Evolutionary conservation across 1,140 invertebrate species (phyloP).

Genomic region (Sminthurides bifidus): DNA sequence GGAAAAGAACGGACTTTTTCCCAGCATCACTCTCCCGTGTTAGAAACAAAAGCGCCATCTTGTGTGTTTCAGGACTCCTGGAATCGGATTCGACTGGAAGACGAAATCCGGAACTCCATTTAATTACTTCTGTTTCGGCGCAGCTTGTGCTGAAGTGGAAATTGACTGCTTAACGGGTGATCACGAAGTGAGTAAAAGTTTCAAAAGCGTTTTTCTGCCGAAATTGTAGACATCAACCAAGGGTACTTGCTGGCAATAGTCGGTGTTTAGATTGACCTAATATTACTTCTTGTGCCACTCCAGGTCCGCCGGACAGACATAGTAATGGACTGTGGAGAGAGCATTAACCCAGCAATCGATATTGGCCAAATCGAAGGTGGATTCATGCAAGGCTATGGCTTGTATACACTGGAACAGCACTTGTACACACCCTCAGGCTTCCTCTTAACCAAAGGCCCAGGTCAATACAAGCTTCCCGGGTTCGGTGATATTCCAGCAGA

Average conservation of each 20-base stretch:
- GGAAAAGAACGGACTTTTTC: neutral
- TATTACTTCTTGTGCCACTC: constrained; percentile 8
- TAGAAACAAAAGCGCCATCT: neutral
- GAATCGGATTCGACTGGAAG: constrained; percentile 60
- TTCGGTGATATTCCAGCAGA: constrained; percentile 70
- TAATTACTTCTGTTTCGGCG: constrained; percentile 71
- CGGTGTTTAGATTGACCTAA: neutral
- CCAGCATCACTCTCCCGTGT: neutral
- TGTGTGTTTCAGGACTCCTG: constrained; percentile 47
- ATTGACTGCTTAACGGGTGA: constrained; percentile 80
- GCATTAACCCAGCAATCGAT: constrained; percentile 89
- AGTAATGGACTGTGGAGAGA: constrained; percentile 87
- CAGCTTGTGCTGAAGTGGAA: constrained; percentile 67
- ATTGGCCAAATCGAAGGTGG: constrained; percentile 82
- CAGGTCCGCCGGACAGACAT: constrained; percentile 76
- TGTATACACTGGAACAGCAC: constrained; percentile 82
- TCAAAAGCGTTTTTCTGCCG: neutral
- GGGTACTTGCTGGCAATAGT: neutral
- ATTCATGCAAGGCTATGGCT: constrained; percentile 83
- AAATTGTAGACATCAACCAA: constrained; percentile 7
- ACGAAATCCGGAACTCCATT: constrained; percentile 58
- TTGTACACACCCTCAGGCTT: constrained; percentile 70
- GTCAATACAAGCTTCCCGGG: constrained; percentile 78
- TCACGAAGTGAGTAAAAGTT: constrained; percentile 48
- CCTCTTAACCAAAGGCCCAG: constrained; percentile 73